These are phyloP conservation scores for Dilophus febrilis DNA, from an alignment of 2,888 invertebrate species.

Conservation along the genomic window DNA sequence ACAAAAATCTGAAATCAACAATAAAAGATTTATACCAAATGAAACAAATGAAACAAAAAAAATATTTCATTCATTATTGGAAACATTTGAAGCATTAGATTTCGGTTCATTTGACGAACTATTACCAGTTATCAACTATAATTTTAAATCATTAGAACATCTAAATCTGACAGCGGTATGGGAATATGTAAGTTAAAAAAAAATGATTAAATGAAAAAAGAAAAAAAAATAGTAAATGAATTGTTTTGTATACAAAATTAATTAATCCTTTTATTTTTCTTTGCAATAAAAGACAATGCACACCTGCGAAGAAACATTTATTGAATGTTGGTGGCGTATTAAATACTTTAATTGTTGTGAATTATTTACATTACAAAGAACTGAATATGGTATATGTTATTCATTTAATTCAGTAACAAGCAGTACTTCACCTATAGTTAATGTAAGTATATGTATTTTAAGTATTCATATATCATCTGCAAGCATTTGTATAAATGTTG, in stretches of 20 bases:
- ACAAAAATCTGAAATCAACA: too few relatives aligned
- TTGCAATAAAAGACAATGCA: conserved; percentile 2
- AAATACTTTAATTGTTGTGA: conserved; percentile 18
- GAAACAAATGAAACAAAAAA: background rate
- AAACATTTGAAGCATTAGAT: conserved; percentile 3
- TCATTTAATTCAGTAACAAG: conserved; percentile 20
- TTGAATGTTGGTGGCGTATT: conserved; percentile 21
- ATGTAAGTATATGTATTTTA: too few relatives aligned
- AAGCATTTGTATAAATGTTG: background rate
- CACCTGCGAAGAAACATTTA: conserved; percentile 17
- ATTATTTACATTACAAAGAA: conserved; percentile 20
- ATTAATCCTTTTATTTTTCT: too few relatives aligned
- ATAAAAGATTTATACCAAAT: conserved; percentile 4
- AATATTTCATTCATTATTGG: conserved; percentile 2
- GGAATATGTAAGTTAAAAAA: background rate
- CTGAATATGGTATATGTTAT: conserved; percentile 22
- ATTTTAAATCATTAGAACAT: background rate
- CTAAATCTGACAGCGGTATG: conserved; percentile 2
- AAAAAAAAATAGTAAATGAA: too few relatives aligned
- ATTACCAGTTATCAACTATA: background rate
- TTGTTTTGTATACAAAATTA: too few relatives aligned
- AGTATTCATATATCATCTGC: too few relatives aligned
- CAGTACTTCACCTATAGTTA: too few relatives aligned
- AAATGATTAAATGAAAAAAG: too few relatives aligned
- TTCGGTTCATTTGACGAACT: conserved; percentile 7